These are phyloP conservation scores for Diarsia brunnea DNA, from an alignment of 2,888 invertebrate species.

Conservation along the genomic window DNA sequence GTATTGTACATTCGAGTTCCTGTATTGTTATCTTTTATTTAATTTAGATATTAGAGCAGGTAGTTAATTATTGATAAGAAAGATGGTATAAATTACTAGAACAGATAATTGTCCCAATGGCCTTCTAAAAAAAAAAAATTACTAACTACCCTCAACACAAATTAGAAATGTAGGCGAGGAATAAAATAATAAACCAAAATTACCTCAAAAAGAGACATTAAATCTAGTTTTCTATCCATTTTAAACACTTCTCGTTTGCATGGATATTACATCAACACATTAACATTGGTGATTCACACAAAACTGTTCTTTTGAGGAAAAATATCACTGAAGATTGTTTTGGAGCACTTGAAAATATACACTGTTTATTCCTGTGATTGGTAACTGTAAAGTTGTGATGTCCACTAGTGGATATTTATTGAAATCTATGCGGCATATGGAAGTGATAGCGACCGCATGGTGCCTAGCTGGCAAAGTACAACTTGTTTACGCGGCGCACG, in stretches of 20 bases:
- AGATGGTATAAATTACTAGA: neutral
- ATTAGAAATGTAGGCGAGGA: neutral
- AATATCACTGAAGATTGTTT: constrained; percentile 67
- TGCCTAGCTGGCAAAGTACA: constrained; percentile 87
- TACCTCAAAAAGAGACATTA: constrained; percentile 89
- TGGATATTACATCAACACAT: constrained; percentile 77
- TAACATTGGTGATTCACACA: constrained; percentile 77
- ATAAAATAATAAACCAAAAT: constrained; percentile 50
- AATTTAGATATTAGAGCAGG: constrained; percentile 38
- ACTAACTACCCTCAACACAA: constrained; percentile 41
- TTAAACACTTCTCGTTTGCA: constrained; percentile 75
- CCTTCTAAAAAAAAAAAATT: constrained; percentile 30
- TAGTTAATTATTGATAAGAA: constrained; percentile 42
- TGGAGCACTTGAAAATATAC: constrained; percentile 70
- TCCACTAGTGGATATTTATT: constrained; percentile 71
- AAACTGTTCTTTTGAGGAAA: constrained; percentile 65
- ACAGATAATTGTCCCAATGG: constrained; percentile 18
- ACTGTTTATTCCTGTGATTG: constrained; percentile 61
- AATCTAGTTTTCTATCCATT: constrained; percentile 89
- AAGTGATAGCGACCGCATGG: constrained; percentile 85
- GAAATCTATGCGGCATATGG: constrained; percentile 82
- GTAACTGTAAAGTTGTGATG: constrained; percentile 58
- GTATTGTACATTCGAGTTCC: constrained; percentile 36
- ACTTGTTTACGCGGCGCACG: constrained; percentile 82
- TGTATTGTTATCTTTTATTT: constrained; percentile 46